A percentile compares a stretch with the other conserved stretches of the same genome.
phyloP scores from a whole-genome alignment of 2,888 invertebrate species.

The Caenorhabditis uteleia region DNA sequence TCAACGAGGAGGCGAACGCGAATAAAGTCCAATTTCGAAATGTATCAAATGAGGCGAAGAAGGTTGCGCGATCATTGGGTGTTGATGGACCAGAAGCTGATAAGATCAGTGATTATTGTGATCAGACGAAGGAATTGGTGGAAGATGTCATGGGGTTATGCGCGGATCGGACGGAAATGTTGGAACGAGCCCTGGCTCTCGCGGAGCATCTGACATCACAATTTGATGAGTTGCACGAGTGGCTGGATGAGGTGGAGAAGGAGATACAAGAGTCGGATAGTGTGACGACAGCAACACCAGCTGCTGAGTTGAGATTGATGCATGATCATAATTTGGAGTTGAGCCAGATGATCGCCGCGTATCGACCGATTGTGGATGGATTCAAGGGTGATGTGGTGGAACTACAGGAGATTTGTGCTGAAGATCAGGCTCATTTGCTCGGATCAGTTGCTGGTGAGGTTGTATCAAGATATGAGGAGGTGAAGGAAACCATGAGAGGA shows the following conservation, averaged over 20 bases:
- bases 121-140: slow-evolving; percentile 41
- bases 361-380: slow-evolving; percentile 92
- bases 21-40: slow-evolving; percentile 87
- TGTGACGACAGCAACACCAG: slow-evolving; percentile 75
- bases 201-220: slow-evolving; percentile 95
- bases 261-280: slow-evolving; percentile 92
- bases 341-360: slow-evolving; percentile 88
- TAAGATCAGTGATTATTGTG: slow-evolving; percentile 36
- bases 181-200: slow-evolving; percentile 92
- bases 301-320: slow-evolving; percentile 90
- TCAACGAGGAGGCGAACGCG: slow-evolving; percentile 92
- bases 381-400: slow-evolving; percentile 80
- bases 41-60: slow-evolving; percentile 88
- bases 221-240: slow-evolving; percentile 82
- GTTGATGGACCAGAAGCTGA: slow-evolving; percentile 72
- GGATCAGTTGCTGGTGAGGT: slow-evolving; percentile 80
- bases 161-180: slow-evolving; percentile 84
- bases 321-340: slow-evolving; percentile 91
- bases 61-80: slow-evolving; percentile 75
- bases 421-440: slow-evolving; percentile 86
- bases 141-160: slow-evolving; percentile 76
- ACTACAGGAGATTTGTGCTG: slow-evolving; percentile 83
- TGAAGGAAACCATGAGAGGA: slow-evolving; percentile 83
- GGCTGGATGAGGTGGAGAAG: slow-evolving; percentile 79
- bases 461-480: slow-evolving; percentile 60